phyloP scores from a whole-genome alignment of 37 sponge, comb jelly and placozoan species.

The Cliona cf. orientalis region DNA sequence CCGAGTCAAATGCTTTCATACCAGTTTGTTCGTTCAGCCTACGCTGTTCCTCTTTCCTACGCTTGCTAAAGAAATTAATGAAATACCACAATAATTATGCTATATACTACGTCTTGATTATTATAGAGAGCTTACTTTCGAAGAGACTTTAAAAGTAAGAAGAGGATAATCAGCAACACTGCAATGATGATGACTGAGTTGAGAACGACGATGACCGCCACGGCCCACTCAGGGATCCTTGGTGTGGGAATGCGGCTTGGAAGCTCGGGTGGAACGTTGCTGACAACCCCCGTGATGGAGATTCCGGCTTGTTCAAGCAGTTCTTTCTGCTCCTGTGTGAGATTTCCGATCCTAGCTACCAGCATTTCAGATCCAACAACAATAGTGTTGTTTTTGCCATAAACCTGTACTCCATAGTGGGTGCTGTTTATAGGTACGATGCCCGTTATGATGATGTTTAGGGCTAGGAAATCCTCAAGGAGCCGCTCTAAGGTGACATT shows the following conservation, averaged over 20 bases:
- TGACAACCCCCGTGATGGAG: neutral
- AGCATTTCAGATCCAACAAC: neutral
- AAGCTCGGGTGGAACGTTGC: neutral
- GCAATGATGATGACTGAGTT: slow-evolving; percentile 69
- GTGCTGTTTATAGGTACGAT: neutral
- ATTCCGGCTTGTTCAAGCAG: neutral
- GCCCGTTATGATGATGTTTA: slow-evolving; percentile 2
- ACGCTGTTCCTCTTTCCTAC: slow-evolving; percentile 47
- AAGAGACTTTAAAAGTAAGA: slow-evolving; percentile 37
- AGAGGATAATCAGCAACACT: slow-evolving; percentile 47
- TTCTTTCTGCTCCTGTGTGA: neutral
- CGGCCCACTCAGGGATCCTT: slow-evolving; percentile 68
- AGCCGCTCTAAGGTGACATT: slow-evolving; percentile 24
- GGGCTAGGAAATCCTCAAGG: slow-evolving; percentile 7
- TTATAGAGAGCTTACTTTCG: slow-evolving; percentile 14
- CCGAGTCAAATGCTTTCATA: slow-evolving; percentile 31
- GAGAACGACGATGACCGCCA: slow-evolving; percentile 68
- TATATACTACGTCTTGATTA: neutral
- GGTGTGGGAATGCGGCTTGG: slow-evolving; percentile 9
- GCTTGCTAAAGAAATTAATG: slow-evolving; percentile 8
- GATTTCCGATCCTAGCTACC: neutral
- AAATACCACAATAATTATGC: neutral
- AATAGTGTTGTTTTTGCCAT: neutral
- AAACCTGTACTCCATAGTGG: neutral
- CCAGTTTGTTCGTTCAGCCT: slow-evolving; percentile 53